Base-by-base conservation (phyloP, 2,797 vertebrate genomes). In the Siniperca undulata region DNA sequence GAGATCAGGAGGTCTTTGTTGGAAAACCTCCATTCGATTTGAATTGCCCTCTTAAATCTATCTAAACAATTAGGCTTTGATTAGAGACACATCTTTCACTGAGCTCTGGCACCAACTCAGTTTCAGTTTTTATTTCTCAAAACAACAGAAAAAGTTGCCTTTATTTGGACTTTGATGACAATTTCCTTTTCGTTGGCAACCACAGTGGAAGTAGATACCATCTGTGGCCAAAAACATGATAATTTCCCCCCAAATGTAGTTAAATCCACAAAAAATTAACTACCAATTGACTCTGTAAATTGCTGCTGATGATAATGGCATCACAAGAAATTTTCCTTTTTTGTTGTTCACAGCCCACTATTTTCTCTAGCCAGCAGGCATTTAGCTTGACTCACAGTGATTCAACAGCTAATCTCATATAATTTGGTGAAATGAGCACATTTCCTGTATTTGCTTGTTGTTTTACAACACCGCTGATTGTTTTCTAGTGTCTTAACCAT, bases 1-100 rank as follows among this genome's bases (percentile, higher is more conserved):
- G 27, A 78, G 74, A 77, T 78, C 53, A 24, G 70, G 55, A 62
- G 70, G 64, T 70, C 36, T 46, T 56, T 40, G 42, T 53, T 40
- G 38, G 72, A 69, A 74, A 73, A 22, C 22, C 69, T 76, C 22
- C 40, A 30, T 53, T 50, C 5, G 19, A 65, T 70, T 80, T 46
- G 46, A 72, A 68, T 55, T 61, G 24, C 12, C 64, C 56, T 64
- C 27, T 56, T 77, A 42, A 77, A 89, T 75, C 56, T 2, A 24
- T 72, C 48, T 52, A 20, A 20, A 70, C 82, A 85, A 83, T 72
- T 61, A 75, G 55, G 20, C 13, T 48, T 40, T 78, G 52, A 77
- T 80, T 44, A 69, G 30, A 77, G 55, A n/a, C 52, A 2, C 44
- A 50, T 67, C 71, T 27, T 24, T 58, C 20, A 7, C 52, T 69